A percentile compares a stretch with the other conserved stretches of the same genome.
phyloP scores from a whole-genome alignment of 2,797 vertebrate genomes.

The Rhinogobio ventralis region DNA sequence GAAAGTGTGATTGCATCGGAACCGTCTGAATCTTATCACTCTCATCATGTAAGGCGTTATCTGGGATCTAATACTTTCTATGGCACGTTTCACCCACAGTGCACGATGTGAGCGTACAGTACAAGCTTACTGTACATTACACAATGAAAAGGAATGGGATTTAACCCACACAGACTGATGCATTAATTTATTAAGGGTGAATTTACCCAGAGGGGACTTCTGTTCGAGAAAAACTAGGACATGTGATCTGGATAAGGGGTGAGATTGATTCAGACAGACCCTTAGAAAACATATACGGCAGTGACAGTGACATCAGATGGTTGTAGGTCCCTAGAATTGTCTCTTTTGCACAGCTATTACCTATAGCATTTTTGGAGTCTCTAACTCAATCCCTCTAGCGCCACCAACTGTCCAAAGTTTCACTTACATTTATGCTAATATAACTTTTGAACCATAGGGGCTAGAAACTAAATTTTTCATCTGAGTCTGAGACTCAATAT shows the following conservation, averaged over 20 bases:
- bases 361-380: not conserved
- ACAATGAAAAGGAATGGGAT: not conserved
- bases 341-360: not conserved
- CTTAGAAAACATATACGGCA: not conserved
- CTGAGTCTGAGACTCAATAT: not conserved
- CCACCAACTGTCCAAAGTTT: not conserved
- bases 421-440: not conserved
- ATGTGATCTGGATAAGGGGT: not conserved
- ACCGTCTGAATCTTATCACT: constrained; percentile 27
- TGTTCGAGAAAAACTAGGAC: constrained; percentile 13
- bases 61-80: constrained; percentile 7
- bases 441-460: not conserved
- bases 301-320: not conserved
- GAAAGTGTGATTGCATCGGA: constrained; percentile 25
- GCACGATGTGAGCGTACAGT: not conserved
- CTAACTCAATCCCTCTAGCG: too few species aligned
- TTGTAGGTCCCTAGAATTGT: not conserved
- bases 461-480: not conserved
- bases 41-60: constrained; percentile 5
- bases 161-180: not conserved
- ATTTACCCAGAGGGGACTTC: constrained; percentile 8
- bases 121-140: not conserved
- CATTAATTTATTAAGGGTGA: not conserved
- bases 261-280: not conserved
- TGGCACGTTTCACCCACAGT: not conserved